A percentile compares a stretch with the other conserved stretches of the same genome.
Conservation (phyloP, 2,797 vertebrate genomes). For the Eurystomus glaucurus region DNA sequence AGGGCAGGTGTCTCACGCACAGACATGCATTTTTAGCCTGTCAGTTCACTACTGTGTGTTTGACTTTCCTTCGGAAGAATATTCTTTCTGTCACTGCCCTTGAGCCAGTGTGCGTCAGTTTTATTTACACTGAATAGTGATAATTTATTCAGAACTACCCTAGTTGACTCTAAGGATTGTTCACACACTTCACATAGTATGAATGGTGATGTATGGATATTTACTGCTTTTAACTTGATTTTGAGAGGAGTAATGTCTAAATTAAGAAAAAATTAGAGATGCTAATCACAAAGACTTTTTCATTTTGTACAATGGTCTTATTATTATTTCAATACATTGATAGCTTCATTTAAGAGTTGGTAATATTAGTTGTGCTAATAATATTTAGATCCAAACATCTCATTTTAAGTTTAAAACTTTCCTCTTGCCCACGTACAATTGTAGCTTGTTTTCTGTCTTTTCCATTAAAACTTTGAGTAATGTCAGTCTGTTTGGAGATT, state of each 20-base stretch:
- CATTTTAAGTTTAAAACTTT: neutral
- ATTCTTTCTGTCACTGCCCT: neutral
- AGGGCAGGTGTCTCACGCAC: rapidly evolving
- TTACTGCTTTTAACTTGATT: neutral
- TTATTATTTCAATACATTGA: neutral
- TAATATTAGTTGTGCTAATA: neutral
- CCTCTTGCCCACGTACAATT: neutral
- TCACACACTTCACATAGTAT: neutral
- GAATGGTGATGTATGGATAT: rapidly evolving
- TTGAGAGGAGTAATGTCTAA: neutral
- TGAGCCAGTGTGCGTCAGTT: neutral
- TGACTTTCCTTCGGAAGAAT: neutral
- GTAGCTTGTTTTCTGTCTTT: neutral
- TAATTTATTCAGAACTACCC: neutral
- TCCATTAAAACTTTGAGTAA: neutral
- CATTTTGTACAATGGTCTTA: neutral
- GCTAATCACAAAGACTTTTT: neutral
- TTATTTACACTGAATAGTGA: neutral
- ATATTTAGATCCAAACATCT: neutral
- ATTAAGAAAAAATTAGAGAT: neutral
- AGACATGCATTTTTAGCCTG: neutral
- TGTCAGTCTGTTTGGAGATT: neutral
- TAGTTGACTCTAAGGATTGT: neutral
- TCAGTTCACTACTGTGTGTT: neutral
- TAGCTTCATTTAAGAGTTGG: neutral